A percentile compares a stretch with the other conserved stretches of the same genome.
Conservation (phyloP, 2,797 vertebrate genomes). For the Acanthurus tractus region DNA sequence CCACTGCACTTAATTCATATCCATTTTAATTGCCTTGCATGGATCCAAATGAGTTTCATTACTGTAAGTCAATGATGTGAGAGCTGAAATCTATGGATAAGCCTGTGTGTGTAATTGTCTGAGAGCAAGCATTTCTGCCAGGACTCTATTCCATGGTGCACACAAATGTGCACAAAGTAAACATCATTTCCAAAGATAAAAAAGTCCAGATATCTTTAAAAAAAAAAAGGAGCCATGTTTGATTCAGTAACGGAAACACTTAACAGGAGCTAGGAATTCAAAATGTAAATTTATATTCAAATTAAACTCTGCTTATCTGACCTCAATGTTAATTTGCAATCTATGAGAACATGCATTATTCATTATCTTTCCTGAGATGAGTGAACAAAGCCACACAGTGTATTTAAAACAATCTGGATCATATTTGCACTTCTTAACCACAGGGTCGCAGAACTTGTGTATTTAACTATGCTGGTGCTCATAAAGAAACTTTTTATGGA, state of each 20-base stretch:
- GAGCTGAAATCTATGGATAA: constrained; percentile 47
- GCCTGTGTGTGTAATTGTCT: constrained; percentile 40
- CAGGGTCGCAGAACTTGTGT: constrained; percentile 42
- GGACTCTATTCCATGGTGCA: constrained; percentile 20
- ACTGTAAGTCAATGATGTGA: constrained; percentile 58
- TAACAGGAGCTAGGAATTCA: constrained; percentile 31
- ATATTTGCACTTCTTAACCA: constrained; percentile 70
- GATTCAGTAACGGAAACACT: constrained; percentile 36
- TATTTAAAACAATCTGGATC: constrained; percentile 65
- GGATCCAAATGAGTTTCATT: constrained; percentile 55
- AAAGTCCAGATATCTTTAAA: constrained; percentile 21
- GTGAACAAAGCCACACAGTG: constrained; percentile 56
- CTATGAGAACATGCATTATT: constrained; percentile 76
- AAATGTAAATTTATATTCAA: constrained; percentile 74
- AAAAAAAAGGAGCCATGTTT: not conserved
- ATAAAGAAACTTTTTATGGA: not conserved
- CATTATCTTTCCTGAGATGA: constrained; percentile 66
- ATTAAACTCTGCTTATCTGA: constrained; percentile 74
- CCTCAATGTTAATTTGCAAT: constrained; percentile 78
- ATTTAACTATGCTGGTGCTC: constrained; percentile 16
- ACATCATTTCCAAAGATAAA: constrained; percentile 36
- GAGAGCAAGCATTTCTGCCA: constrained; percentile 35
- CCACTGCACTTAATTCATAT: constrained; percentile 51
- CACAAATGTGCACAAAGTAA: constrained; percentile 32
- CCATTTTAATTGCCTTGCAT: constrained; percentile 59